A percentile compares a stretch with the other conserved stretches of the same genome.
These are phyloP conservation scores for Hypselothyrea guttata DNA, from an alignment of 2,888 invertebrate genomes.

Conservation along the genomic window DNA sequence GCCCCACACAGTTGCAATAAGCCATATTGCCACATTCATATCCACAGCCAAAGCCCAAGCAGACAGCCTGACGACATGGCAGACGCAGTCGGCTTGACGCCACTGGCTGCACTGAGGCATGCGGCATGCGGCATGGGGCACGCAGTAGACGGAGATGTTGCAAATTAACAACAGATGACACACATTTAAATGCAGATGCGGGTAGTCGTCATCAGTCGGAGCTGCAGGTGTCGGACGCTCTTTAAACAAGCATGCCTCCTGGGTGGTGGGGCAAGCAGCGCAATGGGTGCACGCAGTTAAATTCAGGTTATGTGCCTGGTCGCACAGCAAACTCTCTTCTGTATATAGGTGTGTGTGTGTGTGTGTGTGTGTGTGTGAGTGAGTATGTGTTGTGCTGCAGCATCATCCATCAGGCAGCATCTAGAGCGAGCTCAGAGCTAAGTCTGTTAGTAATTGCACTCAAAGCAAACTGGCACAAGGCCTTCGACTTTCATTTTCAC, in stretches of 20 bases:
- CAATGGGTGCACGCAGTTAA: slow-evolving; percentile 17
- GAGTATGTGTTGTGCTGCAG: slow-evolving; percentile 23
- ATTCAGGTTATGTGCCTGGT: slow-evolving; percentile 64
- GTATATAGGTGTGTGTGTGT: slow-evolving; percentile 5
- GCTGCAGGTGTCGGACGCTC: slow-evolving; percentile 24
- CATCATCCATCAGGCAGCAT: slow-evolving; percentile 48
- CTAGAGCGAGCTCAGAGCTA: slow-evolving; percentile 42
- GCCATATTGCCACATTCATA: not conserved
- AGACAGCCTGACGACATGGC: slow-evolving; percentile 56
- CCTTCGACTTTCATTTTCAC: slow-evolving; percentile 1
- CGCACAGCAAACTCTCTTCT: slow-evolving; percentile 28
- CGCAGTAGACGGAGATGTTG: slow-evolving; percentile 34
- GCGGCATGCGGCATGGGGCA: too few species aligned
- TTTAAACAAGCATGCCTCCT: too few species aligned
- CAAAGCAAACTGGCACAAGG: slow-evolving; percentile 34
- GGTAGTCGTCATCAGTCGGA: slow-evolving; percentile 8
- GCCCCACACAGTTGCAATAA: slow-evolving; percentile 3
- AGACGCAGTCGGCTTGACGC: slow-evolving; percentile 39
- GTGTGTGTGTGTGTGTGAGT: slow-evolving; percentile 5
- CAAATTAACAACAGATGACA: slow-evolving; percentile 71
- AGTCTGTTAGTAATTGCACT: slow-evolving; percentile 50
- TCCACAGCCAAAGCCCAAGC: slow-evolving; percentile 8
- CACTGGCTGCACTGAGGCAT: slow-evolving; percentile 5
- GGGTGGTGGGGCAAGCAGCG: not conserved
- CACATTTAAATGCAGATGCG: slow-evolving; percentile 56